Base-by-base conservation (phyloP, 2,797 vertebrate genomes). In the Mus spretus region DNA sequence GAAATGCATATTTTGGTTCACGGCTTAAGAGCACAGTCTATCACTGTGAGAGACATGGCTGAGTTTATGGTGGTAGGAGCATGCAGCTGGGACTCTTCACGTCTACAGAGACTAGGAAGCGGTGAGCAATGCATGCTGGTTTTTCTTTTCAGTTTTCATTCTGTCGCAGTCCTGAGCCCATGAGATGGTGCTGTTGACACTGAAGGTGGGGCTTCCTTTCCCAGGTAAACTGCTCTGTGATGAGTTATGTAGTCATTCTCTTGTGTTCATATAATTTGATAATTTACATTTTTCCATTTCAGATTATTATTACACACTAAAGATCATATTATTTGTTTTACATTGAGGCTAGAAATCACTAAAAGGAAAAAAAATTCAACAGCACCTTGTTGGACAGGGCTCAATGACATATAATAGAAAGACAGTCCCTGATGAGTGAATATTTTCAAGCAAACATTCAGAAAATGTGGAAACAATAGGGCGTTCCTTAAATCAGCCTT, bases 241-340 rank as follows among this genome's bases (percentile, higher is more conserved):
- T 55, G 55, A 89, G 50, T 37, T 70, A n/a, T 37, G 19, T 26
- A 85, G 28, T 53, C 28, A 55, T 88, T 80, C 57, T 80, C 20
- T 86, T 87, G 65, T 90, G 93, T 94, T 96, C 78, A 72, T 86
- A 13, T 24, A 17, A 88, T 74, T 82, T 37, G 37, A 85, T 19
- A 92, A 72, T 72, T 72, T 93, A 55, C 50, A 34, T 20, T 50
- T 24, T 31, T 63, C 77, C 31, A 67, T 75, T 93, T 95, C 1
- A 96, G 87, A 92, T 89, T 40, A n/a, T 81, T 84, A 4, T 59
- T 83, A 28, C 6, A 83, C 72, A 57, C 24, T n/a, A 31, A 90
- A 72, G 40, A 89, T 90, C 85, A 28, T 79, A 89, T 34, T 90
- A 90, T 20, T 63, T 65, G 6, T 94, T 96, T 79, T n/a, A 92